Conservation (phyloP, 2,113 vertebrate genomes). For the Grus americana region DNA sequence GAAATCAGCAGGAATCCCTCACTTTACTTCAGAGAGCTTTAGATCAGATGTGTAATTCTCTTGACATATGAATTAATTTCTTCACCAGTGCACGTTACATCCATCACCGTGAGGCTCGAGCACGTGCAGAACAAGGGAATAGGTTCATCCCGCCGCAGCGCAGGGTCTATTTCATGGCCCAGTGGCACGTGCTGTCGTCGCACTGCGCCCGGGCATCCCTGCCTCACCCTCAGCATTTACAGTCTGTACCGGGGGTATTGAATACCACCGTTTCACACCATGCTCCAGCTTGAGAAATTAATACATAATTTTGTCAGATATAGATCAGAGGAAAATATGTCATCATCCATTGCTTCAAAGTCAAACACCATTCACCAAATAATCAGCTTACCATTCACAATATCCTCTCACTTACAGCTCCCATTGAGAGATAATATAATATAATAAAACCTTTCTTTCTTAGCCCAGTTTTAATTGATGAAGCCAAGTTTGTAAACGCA, state of each 20-base stretch:
- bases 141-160: not conserved
- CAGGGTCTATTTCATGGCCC: not conserved
- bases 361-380: not conserved
- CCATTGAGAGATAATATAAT: not conserved
- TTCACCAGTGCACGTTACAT: rapidly evolving
- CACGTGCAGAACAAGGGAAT: rapidly evolving
- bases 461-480: not conserved
- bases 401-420: not conserved
- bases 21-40: not conserved
- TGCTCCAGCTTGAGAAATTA: not conserved
- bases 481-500: not conserved
- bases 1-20: not conserved
- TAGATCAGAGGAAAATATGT: not conserved
- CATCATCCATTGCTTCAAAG: not conserved
- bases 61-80: not conserved
- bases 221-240: not conserved
- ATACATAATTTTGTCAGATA: not conserved
- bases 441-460: not conserved
- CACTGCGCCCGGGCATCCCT: not conserved
- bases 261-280: not conserved
- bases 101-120: rapidly evolving
- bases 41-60: not conserved
- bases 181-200: rapidly evolving
- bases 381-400: not conserved
- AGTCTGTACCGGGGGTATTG: not conserved